phyloP scores from a whole-genome alignment of 2,888 invertebrate genomes.

The Sinotaia quadrata region DNA sequence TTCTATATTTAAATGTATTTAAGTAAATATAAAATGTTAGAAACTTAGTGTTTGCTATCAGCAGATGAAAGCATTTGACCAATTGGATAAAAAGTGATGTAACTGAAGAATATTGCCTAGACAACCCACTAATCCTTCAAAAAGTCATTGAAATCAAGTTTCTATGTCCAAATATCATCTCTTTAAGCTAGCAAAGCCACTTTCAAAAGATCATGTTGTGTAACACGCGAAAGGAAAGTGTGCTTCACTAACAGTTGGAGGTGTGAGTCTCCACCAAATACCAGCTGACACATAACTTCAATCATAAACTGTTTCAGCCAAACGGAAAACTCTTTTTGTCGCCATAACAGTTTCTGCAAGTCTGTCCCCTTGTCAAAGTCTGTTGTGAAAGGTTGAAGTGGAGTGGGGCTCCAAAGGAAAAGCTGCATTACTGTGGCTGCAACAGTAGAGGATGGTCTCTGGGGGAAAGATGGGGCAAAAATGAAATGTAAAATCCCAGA shows the following conservation, averaged over 20 bases:
- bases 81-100: too few relatives aligned
- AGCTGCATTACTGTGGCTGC: constrained; percentile 54
- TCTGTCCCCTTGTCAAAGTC: background rate
- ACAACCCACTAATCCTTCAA: too few relatives aligned
- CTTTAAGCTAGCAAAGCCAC: too few relatives aligned
- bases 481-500: too few relatives aligned
- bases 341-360: background rate
- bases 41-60: too few relatives aligned
- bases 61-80: too few relatives aligned
- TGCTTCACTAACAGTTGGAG: constrained; percentile 13
- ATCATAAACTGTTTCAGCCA: constrained; percentile 23
- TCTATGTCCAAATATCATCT: too few relatives aligned
- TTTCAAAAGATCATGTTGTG: constrained; percentile 7
- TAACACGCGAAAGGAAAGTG: constrained; percentile 13
- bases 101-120: too few relatives aligned
- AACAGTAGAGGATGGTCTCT: constrained; percentile 52
- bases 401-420: constrained; percentile 44
- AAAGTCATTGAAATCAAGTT: too few relatives aligned
- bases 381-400: constrained; percentile 3
- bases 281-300: constrained; percentile 20
- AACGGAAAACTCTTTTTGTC: constrained; percentile 7
- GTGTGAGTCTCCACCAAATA: background rate
- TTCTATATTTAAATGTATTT: too few relatives aligned
- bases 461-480: too few relatives aligned
- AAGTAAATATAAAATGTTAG: too few relatives aligned